These are phyloP conservation scores for Mya arenaria DNA, from an alignment of 1,140 invertebrate species.

Conservation along the genomic window DNA sequence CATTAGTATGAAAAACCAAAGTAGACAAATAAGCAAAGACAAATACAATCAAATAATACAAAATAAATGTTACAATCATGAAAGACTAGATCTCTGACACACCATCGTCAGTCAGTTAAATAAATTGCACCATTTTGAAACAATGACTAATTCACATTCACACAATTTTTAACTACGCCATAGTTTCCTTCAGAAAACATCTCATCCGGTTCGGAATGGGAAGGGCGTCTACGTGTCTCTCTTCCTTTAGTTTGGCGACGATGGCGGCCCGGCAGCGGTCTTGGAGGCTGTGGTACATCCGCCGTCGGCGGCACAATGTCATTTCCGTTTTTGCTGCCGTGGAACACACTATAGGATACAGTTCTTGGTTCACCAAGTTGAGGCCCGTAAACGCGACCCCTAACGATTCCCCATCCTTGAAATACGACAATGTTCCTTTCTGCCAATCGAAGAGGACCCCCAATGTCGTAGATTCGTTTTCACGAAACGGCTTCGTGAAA, in stretches of 20 bases:
- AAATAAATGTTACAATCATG: not conserved
- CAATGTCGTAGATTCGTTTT: conserved; percentile 86
- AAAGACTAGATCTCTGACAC: not conserved
- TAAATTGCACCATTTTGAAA: not conserved
- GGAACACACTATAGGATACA: conserved; percentile 88
- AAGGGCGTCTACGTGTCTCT: conserved; percentile 70
- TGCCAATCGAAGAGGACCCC: conserved; percentile 87
- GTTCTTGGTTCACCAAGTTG: conserved; percentile 82
- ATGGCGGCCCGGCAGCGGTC: conserved; percentile 82
- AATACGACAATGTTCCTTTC: conserved; percentile 87
- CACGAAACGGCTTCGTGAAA: conserved; percentile 87
- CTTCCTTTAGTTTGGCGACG: conserved; percentile 59
- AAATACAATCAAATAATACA: not conserved
- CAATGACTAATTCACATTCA: not conserved
- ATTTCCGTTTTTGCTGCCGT: conserved; percentile 90
- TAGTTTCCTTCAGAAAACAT: conserved; percentile 69
- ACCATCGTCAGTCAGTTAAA: not conserved
- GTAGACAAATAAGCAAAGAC: not conserved
- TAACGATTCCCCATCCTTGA: conserved; percentile 87
- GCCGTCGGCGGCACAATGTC: conserved; percentile 83
- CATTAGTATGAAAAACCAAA: not conserved
- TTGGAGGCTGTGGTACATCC: conserved; percentile 87
- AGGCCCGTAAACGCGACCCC: conserved; percentile 84
- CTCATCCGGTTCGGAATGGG: conserved; percentile 77
- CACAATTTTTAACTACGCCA: not conserved